phyloP scores from a whole-genome alignment of 2,113 vertebrate species.

The Oreochromis spilurus region DNA sequence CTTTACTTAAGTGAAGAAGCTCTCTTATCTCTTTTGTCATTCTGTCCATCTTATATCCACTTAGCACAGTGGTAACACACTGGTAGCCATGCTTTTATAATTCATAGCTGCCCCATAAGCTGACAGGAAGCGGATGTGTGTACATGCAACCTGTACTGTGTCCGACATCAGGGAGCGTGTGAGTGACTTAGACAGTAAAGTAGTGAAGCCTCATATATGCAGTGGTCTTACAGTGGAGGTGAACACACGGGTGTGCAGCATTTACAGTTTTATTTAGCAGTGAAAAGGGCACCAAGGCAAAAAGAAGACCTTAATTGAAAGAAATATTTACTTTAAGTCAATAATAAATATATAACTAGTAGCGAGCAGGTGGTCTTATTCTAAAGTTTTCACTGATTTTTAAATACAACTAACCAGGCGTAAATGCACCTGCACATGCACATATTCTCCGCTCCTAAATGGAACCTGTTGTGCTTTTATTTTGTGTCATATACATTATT shows the following conservation, averaged over 20 bases:
- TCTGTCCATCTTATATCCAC: background rate
- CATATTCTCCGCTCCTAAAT: background rate
- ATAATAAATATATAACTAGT: background rate
- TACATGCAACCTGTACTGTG: background rate
- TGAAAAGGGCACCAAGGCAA: background rate
- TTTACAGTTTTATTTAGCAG: background rate
- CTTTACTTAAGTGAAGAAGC: background rate
- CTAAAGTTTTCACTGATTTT: background rate
- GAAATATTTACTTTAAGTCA: background rate
- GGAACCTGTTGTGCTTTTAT: background rate
- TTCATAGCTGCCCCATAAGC: conserved; percentile 39
- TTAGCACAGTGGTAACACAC: conserved; percentile 1
- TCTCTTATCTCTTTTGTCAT: background rate
- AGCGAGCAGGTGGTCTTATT: background rate
- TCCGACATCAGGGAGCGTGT: background rate
- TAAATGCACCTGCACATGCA: background rate
- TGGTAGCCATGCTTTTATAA: conserved; percentile 32
- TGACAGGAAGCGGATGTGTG: conserved; percentile 40
- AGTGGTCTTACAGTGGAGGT: background rate
- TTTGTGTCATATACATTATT: background rate
- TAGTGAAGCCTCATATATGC: conserved; percentile 10
- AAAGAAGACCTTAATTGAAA: background rate
- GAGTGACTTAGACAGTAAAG: background rate
- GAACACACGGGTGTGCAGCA: background rate
- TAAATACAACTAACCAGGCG: background rate